Evolutionary conservation across 2,113 vertebrate genomes (phyloP), one percentile per base, ranked within the genome.

Genomic region (Chaetura pelagica): DNA sequence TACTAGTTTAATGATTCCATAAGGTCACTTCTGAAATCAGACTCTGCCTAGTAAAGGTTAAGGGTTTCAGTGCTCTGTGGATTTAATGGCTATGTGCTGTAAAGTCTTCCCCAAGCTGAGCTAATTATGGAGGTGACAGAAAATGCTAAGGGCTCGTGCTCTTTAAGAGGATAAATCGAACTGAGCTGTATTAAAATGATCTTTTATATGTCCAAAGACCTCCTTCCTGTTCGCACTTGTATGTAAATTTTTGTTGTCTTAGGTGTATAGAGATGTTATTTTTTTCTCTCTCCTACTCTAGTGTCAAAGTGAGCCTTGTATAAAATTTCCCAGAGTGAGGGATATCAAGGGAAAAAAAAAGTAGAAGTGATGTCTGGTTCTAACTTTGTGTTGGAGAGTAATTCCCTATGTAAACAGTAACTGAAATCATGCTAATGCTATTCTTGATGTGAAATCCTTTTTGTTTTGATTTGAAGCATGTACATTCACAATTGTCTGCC

Each of bases 21-120:
- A 98, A 99, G 98, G 98, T 98, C 97, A 92, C 32, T 81, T 75
- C 90, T 98, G 98, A 98, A 99, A 99, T 95, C 89, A 87, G 97
- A 99, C 96, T 96, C 97, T 94, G 66, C 62, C 51, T 94, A 85
- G 83, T 96, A 98, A 99, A 99, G 98, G 98, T 98, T 98, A 98
- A 97, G 73, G 93, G 90, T 96, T 93, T 93, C 84, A 79, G 77
- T 67, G 89, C 51, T 74, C 91, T 84, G 44, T 91, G 93, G 67
- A 24, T 86, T 84, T 84, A 94, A 32, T 63, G 84, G 55, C 79
- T 59, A 1, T 66, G 64, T 93, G 95, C 93, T 87, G 89, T 84
- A 61, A 73, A 84, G 34, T 93, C 74, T 94, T 80, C 75, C 90
- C 61, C 63, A 82, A 71, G 94, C 82, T 83, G 38, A 12, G 55